A percentile compares a stretch with the other conserved stretches of the same genome.
phyloP scores from a whole-genome alignment of 1,140 invertebrate species.

The Anastrepha ludens region DNA sequence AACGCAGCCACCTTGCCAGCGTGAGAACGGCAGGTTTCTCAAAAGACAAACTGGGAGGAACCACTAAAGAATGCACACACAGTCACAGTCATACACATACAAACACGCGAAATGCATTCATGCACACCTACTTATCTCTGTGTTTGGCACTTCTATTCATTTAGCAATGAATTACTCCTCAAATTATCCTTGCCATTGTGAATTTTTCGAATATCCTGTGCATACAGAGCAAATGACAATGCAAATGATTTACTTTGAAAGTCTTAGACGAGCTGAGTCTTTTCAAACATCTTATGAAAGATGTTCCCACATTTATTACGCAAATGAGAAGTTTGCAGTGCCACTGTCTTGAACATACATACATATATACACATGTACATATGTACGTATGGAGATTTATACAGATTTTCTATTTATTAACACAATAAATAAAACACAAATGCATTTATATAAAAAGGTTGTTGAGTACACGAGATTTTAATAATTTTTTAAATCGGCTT shows the following conservation, averaged over 20 bases:
- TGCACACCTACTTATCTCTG: background rate
- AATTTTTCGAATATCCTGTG: constrained; percentile 32
- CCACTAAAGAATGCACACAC: background rate
- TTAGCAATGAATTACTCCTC: constrained; percentile 35
- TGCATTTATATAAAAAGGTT: too few species aligned
- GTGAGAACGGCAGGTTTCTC: constrained; percentile 45
- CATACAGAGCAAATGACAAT: constrained; percentile 18
- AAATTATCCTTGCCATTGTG: constrained; percentile 45
- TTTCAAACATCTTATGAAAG: background rate
- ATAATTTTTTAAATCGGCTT: too few species aligned
- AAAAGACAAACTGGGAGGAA: constrained; percentile 40
- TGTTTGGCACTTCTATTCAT: constrained; percentile 42
- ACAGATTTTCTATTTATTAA: too few species aligned
- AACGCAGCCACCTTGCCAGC: constrained; percentile 11
- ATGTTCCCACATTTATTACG: constrained; percentile 49
- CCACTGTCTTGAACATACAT: background rate
- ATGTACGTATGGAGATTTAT: too few species aligned
- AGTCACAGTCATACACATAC: background rate
- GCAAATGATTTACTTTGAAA: constrained; percentile 2
- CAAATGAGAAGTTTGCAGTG: background rate
- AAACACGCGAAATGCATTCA: background rate
- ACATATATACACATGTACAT: too few species aligned
- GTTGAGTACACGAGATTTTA: too few species aligned
- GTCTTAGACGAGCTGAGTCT: too few species aligned
- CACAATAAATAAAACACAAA: too few species aligned